Conservation (phyloP, 2,797 vertebrate species). For the Oreortyx pictus region DNA sequence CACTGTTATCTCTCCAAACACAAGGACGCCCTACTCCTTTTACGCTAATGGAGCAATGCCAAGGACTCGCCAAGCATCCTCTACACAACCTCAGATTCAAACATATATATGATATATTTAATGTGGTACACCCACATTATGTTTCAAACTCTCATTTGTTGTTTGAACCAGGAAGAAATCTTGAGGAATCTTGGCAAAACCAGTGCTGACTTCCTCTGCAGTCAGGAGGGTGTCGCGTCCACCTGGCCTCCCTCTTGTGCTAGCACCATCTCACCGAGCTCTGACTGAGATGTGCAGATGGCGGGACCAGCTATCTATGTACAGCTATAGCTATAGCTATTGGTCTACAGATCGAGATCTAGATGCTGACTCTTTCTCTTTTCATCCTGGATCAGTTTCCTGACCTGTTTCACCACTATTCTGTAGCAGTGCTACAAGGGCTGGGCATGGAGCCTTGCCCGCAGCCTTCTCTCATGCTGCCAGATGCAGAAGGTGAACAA, state of each 20-base stretch:
- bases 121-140: not conserved
- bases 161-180: not conserved
- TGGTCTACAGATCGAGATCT: not conserved
- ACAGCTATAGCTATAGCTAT: not conserved
- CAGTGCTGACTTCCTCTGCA: fast-evolving
- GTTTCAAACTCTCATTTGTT: not conserved
- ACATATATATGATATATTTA: not conserved
- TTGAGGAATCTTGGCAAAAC: not conserved
- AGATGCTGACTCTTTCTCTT: not conserved
- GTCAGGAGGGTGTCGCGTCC: slow-evolving; percentile 27
- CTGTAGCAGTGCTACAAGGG: not conserved
- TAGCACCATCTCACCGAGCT: not conserved
- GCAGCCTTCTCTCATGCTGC: not conserved
- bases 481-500: not conserved
- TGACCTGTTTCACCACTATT: not conserved
- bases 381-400: not conserved
- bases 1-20: not conserved
- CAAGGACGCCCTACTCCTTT: not conserved
- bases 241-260: slow-evolving; percentile 15
- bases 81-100: not conserved
- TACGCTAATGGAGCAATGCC: not conserved
- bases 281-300: not conserved
- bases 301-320: not conserved
- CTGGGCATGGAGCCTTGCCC: not conserved
- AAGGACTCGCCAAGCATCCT: not conserved